Base-by-base conservation (phyloP, 2,888 invertebrate genomes). In the Dorcus parallelipipedus region DNA sequence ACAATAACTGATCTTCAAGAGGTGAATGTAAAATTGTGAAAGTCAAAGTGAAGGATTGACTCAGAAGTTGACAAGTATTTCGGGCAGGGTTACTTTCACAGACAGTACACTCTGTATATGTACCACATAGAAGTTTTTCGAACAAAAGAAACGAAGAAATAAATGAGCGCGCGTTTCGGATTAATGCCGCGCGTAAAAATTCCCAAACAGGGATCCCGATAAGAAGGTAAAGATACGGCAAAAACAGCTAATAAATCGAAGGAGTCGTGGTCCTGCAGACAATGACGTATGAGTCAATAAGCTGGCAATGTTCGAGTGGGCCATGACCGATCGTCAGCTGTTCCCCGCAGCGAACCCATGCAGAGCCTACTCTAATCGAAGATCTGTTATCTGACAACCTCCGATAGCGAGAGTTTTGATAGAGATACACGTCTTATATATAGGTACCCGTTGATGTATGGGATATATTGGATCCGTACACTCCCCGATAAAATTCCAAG, bases 261-360 rank as follows among this genome's bases (percentile, higher is more conserved):
- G 64, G 62, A 64, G 70, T 64, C 58, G 64, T 62, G 65, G 62
- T 65, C 63, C 69, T 67, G 66, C 66, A 66, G 74, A 75, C 76
- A 76, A 73, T 73, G 76, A 76, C 73, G 72, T 74, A 76, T 76
- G 74, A 71, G 74, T 74, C 76, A 74, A 76, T 76, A 75, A 74
- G 74, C 68, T 69, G 72, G 72, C 71, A 67, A 70, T 70, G 71
- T 73, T 75, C 75, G 75, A 76, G 76, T 76, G 76, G 76, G 74
- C 73, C 73, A 74, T 76, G 76, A 76, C 73, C 75, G 76, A 76
- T 75, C 75, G 76, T 76, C 76, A 76, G 76, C 76, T 74, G 76
- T 74, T 72, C 66, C 72, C 74, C 68, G 73, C 72, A 64, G 74
- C 58, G 75, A 70, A 62, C 73, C 67, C 75, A 74, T 72, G 76